Conservation (phyloP, 2,113 vertebrate genomes). For the Anoura caudifer region DNA sequence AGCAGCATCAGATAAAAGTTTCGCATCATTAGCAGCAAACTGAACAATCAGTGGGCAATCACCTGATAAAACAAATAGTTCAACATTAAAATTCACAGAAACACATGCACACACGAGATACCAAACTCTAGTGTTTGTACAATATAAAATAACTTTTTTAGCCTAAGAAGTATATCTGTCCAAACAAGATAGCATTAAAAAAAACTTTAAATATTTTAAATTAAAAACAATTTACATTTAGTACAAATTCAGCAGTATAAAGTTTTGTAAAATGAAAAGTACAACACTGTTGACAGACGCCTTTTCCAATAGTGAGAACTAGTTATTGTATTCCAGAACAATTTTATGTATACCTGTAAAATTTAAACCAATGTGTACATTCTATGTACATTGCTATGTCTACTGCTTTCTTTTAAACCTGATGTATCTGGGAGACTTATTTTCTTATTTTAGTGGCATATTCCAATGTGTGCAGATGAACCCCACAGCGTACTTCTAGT, state of each 20-base stretch:
- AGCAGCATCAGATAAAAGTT: slow-evolving; percentile 92
- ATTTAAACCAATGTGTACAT: neutral
- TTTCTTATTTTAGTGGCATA: neutral
- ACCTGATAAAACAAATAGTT: slow-evolving; percentile 80
- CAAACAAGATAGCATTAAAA: slow-evolving; percentile 13
- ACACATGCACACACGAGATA: neutral
- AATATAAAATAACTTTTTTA: slow-evolving; percentile 26
- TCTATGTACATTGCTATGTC: neutral
- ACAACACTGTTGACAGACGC: neutral
- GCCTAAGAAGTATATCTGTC: slow-evolving; percentile 13
- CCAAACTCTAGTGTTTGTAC: neutral
- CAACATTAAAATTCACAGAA: slow-evolving; percentile 59
- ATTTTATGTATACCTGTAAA: neutral
- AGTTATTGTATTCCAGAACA: neutral
- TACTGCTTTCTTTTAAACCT: neutral
- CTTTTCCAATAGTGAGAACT: neutral
- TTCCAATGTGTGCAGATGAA: neutral
- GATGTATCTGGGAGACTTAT: neutral
- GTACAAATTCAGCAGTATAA: slow-evolving; percentile 10
- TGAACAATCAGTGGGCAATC: slow-evolving; percentile 95
- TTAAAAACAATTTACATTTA: slow-evolving; percentile 19
- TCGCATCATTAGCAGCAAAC: slow-evolving; percentile 94
- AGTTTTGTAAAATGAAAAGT: slow-evolving; percentile 2
- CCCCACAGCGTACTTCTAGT: neutral
- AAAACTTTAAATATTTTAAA: slow-evolving; percentile 5